Evolutionary conservation across 2,113 vertebrate genomes (phyloP), one percentile per base, ranked within the genome.

Genomic region (Larimichthys crocea): DNA sequence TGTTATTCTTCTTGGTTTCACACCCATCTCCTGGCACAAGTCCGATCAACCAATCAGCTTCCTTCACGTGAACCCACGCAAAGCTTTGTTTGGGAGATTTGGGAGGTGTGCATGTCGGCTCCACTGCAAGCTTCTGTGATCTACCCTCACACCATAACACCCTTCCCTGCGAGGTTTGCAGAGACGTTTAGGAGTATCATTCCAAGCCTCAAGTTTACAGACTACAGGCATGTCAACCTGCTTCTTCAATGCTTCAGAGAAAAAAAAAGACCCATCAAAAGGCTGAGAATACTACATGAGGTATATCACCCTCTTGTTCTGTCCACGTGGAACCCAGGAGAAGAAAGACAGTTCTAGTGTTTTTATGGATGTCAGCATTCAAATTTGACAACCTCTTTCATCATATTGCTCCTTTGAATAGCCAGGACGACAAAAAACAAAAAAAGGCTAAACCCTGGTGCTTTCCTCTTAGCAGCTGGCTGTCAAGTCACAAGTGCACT

Each of bases 321-420:
- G 14, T 46, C 29, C 22, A 14, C 50, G 19, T 63, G 29, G 42
- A 66, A 44, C 19, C 49, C 48, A 53, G 15, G 69, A 55, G 44
- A 76, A 75, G 22, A 74, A 31, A 64, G 20, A 49, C 8, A 31
- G 60, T 78, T 42, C 44, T 10, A 19, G 16, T 55, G 35, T 64
- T 79, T 70, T 75, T 64, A 57, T 57, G 55, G 40, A 55, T 15
- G 12, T 72, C 74, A 68, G 74, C 50, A 61, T 84, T 64, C 16
- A 42, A 72, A 64, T 71, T 35, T 67, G 60, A 78, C 53, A 78
- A 15, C 49, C 19, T 81, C 49, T 79, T 89, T 79, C 16, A 82
- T 79, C 69, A 52, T 31, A 35, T 44, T 80, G 53, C 48, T 73
- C 35, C 60, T 85, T 77, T 86, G 73, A 77, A 77, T 76, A 80